Evolutionary conservation across 1,140 invertebrate genomes (phyloP), one percentile per base, ranked within the genome.

Genomic region (Sinella curviseta): DNA sequence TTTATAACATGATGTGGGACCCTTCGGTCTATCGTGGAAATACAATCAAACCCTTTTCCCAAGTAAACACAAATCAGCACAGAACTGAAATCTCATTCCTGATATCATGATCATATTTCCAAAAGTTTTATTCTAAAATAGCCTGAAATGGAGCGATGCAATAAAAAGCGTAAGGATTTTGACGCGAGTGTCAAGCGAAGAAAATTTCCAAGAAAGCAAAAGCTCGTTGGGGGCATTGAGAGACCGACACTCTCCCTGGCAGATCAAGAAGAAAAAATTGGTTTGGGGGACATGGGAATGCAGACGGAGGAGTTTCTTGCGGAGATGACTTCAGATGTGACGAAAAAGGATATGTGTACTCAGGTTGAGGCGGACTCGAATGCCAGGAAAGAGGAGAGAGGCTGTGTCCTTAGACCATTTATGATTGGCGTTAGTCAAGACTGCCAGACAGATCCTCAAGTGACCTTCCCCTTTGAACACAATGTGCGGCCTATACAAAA

Each of bases 1-100:
- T 34, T 74, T 36, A 74, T 24, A 74, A 36, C 24, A 74, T 74
- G 70, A 74, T 74, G 70, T 74, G 70, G 70, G 70, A 36, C 31
- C 57, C 57, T 8, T 65, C 57, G 4, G 57, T 65, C 4, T 65
- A 26, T 26, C 57, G 57, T 12, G 57, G 57, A 65, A 4, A 4
- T 4, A 65, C 57, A 17, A 8, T 8, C 3, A 65, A 65, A 8
- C 16, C 26, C 4, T 65, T 65, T 65, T 16, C 4, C 8, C 57
- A 65, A n/a, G 57, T 65, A 65, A 26, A 8, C 39, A 48, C 20
- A n/a, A n/a, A n/a, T n/a, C n/a, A n/a, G n/a, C n/a, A n/a, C n/a
- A n/a, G n/a, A n/a, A n/a, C n/a, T n/a, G n/a, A n/a, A n/a, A n/a
- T n/a, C n/a, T n/a, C n/a, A n/a, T n/a, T n/a, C n/a, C n/a, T n/a